Evolutionary conservation across 2,888 invertebrate species (phyloP).

Genomic region (Lissonota sp.): DNA sequence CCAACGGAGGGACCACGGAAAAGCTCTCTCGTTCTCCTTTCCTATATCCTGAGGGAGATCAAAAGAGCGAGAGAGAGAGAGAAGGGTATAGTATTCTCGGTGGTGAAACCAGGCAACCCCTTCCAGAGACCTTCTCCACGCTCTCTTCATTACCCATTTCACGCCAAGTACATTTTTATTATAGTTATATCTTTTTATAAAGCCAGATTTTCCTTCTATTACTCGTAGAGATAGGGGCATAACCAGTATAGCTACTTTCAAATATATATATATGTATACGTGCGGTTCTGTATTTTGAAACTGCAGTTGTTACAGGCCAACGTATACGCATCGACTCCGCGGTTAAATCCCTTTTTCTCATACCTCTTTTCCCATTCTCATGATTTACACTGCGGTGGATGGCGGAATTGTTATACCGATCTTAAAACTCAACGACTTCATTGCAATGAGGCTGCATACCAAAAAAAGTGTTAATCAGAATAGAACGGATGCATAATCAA

Average conservation of each 20-base stretch:
- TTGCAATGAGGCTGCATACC: background rate
- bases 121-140: background rate
- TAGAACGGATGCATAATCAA: too few species aligned
- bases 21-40: conserved; percentile 33
- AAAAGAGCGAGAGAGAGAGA: background rate
- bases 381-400: background rate
- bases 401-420: conserved; percentile 26
- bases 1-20: conserved; percentile 29
- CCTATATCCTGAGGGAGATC: background rate
- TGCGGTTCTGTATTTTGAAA: background rate
- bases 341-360: conserved; percentile 30
- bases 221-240: conserved; percentile 32
- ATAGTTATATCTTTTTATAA: conserved; percentile 61
- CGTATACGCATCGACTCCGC: conserved; percentile 30
- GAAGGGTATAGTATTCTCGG: background rate
- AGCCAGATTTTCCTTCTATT: conserved; percentile 56
- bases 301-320: conserved; percentile 27
- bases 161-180: conserved; percentile 61
- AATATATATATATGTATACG: background rate
- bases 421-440: conserved; percentile 33
- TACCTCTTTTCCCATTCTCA: conserved; percentile 4
- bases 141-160: conserved; percentile 60
- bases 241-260: background rate
- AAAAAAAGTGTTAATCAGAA: background rate
- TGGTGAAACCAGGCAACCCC: conserved; percentile 8